phyloP scores from a whole-genome alignment of 2,797 vertebrate species.

The Lindbergichthys nudifrons region DNA sequence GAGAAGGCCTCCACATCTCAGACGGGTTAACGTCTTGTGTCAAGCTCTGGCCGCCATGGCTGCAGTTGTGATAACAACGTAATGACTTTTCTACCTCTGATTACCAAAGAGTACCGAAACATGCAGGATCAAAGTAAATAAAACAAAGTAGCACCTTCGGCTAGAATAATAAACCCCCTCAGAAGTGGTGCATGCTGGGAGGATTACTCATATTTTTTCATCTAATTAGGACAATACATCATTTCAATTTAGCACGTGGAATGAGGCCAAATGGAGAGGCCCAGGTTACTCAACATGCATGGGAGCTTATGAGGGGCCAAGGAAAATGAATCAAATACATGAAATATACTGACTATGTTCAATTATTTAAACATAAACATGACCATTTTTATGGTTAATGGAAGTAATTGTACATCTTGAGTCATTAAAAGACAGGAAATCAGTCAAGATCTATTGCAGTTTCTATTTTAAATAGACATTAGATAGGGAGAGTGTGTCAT shows the following conservation, averaged over 20 bases:
- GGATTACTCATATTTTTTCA: constrained; percentile 87
- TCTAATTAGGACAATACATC: constrained; percentile 89
- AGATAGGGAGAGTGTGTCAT: constrained; percentile 26
- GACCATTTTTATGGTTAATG: constrained; percentile 37
- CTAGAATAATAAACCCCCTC: constrained; percentile 85
- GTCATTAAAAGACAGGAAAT: constrained; percentile 49
- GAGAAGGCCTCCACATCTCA: constrained; percentile 79
- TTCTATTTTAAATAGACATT: constrained; percentile 56
- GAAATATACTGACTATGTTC: constrained; percentile 48
- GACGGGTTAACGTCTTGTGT: constrained; percentile 78
- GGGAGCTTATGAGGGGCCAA: constrained; percentile 54
- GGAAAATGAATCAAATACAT: constrained; percentile 63
- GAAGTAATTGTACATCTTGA: constrained; percentile 42
- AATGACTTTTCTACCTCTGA: constrained; percentile 84
- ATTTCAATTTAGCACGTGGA: constrained; percentile 76
- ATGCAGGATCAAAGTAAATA: constrained; percentile 85
- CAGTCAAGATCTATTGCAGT: constrained; percentile 32
- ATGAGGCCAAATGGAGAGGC: constrained; percentile 56
- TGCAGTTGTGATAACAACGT: constrained; percentile 83
- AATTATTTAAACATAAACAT: constrained; percentile 62
- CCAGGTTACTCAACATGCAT: constrained; percentile 66
- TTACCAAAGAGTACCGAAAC: constrained; percentile 79
- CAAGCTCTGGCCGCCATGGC: constrained; percentile 66
- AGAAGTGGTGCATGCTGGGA: constrained; percentile 82
- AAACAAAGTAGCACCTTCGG: constrained; percentile 83